Percentiles rank a stretch among this genome's conserved stretches.
These are phyloP conservation scores for Clitarchus hookeri DNA, from an alignment of 2,888 invertebrate genomes.

Conservation along the genomic window DNA sequence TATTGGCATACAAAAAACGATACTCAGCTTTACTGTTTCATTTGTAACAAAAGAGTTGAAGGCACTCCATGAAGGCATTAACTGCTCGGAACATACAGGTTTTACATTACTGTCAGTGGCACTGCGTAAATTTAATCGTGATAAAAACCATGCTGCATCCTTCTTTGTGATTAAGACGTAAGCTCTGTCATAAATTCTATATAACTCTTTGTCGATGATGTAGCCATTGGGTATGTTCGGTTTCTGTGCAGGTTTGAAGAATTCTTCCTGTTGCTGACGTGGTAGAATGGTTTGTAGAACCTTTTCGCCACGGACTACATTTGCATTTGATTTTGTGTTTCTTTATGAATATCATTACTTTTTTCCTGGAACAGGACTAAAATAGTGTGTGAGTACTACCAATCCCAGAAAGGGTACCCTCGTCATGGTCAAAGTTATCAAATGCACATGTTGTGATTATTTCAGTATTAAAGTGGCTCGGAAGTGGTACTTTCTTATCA, in stretches of 20 bases:
- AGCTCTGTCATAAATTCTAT: neutral
- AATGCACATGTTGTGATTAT: constrained; percentile 7
- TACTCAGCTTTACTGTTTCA: neutral
- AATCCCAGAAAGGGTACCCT: neutral
- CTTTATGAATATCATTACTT: neutral
- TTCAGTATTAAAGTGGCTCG: neutral
- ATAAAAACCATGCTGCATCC: neutral
- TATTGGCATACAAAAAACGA: neutral
- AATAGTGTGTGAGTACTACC: constrained; percentile 17
- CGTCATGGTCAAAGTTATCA: neutral
- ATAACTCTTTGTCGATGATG: constrained; percentile 5
- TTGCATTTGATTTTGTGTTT: neutral
- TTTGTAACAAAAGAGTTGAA: constrained; percentile 10
- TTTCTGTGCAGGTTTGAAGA: neutral
- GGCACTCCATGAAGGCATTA: neutral
- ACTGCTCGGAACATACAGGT: neutral
- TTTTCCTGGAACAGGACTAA: neutral
- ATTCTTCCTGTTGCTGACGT: neutral
- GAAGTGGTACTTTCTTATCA: neutral
- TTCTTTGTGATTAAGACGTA: neutral
- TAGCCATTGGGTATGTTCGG: neutral
- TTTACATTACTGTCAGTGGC: neutral
- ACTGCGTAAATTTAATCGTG: neutral
- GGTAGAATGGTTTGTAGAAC: neutral
- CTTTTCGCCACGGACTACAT: neutral